Conservation (phyloP, 2,797 vertebrate species). For the Anguilla anguilla region DNA sequence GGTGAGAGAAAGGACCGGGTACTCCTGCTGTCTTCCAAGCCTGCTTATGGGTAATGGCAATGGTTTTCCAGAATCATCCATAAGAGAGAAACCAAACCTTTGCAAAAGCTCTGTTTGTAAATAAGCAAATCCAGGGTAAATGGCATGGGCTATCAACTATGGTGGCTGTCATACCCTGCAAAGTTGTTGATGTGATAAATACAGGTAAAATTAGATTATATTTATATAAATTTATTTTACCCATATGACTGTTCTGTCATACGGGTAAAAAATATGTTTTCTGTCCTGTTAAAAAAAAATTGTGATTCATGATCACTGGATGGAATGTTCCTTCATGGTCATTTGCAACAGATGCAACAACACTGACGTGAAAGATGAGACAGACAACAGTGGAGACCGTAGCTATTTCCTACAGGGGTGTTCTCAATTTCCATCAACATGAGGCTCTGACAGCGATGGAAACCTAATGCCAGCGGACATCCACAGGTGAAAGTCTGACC, state of each 20-base stretch:
- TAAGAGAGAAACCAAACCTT: not conserved
- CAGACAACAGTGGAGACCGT: slow-evolving; percentile 59
- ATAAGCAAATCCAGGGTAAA: not conserved
- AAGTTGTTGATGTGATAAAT: not conserved
- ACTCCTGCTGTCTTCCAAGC: not conserved
- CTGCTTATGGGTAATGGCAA: not conserved
- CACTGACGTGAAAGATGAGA: slow-evolving; percentile 59
- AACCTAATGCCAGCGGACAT: slow-evolving; percentile 59
- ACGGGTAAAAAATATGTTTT: slow-evolving; percentile 17
- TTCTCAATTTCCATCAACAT: slow-evolving; percentile 53
- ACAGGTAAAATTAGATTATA: not conserved
- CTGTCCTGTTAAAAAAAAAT: slow-evolving; percentile 1
- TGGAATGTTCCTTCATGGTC: slow-evolving; percentile 50
- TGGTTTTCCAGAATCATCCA: not conserved
- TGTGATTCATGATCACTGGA: slow-evolving; percentile 46
- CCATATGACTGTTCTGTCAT: not conserved
- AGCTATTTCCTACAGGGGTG: slow-evolving; percentile 43
- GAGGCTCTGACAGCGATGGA: slow-evolving; percentile 52
- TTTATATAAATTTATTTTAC: not conserved
- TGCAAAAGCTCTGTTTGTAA: not conserved
- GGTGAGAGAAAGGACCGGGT: not conserved
- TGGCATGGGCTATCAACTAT: not conserved
- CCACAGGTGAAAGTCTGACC: slow-evolving; percentile 58
- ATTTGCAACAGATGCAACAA: slow-evolving; percentile 56
- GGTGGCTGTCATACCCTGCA: not conserved